Conservation (phyloP, 2,113 vertebrate genomes). For the Rhinopithecus roxellana region DNA sequence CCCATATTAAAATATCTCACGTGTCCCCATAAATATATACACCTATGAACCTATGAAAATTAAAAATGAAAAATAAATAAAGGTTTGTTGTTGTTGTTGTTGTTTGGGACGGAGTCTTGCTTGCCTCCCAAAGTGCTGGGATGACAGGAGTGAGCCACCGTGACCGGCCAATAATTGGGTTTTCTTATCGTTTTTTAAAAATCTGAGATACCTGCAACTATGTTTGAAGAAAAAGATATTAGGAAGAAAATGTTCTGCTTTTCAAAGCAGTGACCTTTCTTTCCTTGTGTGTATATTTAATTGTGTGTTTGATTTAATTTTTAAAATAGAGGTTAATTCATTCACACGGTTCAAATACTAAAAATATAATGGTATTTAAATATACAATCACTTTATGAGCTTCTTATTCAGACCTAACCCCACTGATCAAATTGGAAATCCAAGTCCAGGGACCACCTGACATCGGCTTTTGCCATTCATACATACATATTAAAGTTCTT, state of each 20-base stretch:
- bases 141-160: too few species aligned
- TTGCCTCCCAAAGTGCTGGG: too few species aligned
- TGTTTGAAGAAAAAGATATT: background rate
- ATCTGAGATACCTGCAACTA: background rate
- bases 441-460: background rate
- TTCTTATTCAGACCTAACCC: background rate
- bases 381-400: background rate
- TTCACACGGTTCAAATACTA: background rate
- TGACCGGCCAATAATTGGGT: too few species aligned
- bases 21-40: too few species aligned
- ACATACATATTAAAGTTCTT: background rate
- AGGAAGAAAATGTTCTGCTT: slow-evolving; percentile 13
- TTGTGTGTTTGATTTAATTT: background rate
- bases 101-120: too few species aligned
- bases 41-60: too few species aligned
- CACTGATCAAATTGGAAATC: background rate
- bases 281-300: background rate
- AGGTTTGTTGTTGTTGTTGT: too few species aligned
- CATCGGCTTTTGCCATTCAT: background rate
- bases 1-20: too few species aligned
- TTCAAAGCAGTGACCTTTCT: background rate
- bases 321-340: slow-evolving; percentile 16
- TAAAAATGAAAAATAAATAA: too few species aligned
- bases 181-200: background rate
- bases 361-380: background rate